Percentiles rank a stretch among this genome's conserved stretches.
These are phyloP conservation scores for Corythornis cristatus DNA, from an alignment of 2,113 vertebrate genomes.

Conservation along the genomic window DNA sequence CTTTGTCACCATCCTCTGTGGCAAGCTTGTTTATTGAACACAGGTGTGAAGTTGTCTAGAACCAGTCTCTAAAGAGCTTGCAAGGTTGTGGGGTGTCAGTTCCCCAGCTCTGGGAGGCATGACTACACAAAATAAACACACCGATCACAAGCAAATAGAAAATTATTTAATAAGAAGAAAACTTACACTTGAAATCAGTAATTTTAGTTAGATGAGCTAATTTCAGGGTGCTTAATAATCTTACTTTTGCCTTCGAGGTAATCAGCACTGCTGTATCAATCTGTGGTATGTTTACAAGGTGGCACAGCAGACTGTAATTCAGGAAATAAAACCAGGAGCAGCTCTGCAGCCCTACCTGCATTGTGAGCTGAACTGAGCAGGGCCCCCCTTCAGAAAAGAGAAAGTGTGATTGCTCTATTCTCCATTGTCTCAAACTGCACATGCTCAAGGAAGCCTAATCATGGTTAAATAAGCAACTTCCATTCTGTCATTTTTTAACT, in stretches of 20 bases:
- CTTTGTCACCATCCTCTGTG: not conserved
- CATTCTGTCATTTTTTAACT: slow-evolving; percentile 30
- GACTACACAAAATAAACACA: not conserved
- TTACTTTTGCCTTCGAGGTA: not conserved
- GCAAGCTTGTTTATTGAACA: not conserved
- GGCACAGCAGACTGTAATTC: not conserved
- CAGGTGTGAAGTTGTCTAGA: not conserved
- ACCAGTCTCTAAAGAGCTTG: not conserved
- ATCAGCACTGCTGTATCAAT: not conserved
- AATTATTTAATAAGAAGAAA: not conserved
- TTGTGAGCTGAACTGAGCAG: not conserved
- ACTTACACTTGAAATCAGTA: not conserved
- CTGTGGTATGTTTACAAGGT: not conserved
- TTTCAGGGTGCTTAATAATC: too few species aligned
- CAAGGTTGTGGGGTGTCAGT: not conserved
- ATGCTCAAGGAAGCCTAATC: not conserved
- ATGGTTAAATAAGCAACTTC: not conserved
- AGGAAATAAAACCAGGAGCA: not conserved
- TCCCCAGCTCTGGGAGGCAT: not conserved
- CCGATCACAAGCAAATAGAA: not conserved
- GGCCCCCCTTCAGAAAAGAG: not conserved
- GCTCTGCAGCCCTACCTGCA: not conserved
- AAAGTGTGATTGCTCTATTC: not conserved
- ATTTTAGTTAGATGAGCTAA: not conserved
- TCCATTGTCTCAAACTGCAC: not conserved